Conservation (phyloP, 92 coral and sea anemone genomes). For the Muricea muricata region DNA sequence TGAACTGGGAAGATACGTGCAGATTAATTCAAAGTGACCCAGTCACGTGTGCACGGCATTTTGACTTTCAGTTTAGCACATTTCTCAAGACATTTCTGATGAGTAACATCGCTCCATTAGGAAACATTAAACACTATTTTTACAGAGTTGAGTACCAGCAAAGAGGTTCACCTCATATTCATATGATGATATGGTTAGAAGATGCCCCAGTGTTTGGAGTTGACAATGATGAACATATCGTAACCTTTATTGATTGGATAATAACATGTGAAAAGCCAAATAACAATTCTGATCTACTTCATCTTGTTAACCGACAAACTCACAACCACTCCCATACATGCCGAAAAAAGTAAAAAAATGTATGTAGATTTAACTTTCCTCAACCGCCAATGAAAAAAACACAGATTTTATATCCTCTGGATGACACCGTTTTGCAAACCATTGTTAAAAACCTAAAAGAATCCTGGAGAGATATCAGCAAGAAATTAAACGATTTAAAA, state of each 20-base stretch:
- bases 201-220: too few relatives aligned
- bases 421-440: conserved; percentile 31
- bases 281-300: conserved; percentile 27
- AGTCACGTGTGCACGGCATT: background rate
- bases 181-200: too few relatives aligned
- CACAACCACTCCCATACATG: conserved; percentile 61
- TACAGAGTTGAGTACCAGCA: conserved; percentile 59
- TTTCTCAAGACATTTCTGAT: background rate
- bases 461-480: too few relatives aligned
- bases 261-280: conserved; percentile 51
- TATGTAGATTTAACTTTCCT: conserved; percentile 33
- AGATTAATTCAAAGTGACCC: too few relatives aligned
- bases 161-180: conserved; percentile 58
- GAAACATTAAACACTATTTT: too few relatives aligned
- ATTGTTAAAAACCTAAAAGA: background rate
- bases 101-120: background rate
- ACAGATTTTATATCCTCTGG: conserved; percentile 44
- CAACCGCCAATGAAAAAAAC: conserved; percentile 50
- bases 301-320: conserved; percentile 46
- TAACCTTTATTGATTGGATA: conserved; percentile 57
- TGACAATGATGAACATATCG: conserved; percentile 18
- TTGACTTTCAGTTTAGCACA: too few relatives aligned
- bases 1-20: conserved; percentile 68
- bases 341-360: conserved; percentile 44
- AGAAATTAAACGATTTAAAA: conserved; percentile 21